These are phyloP conservation scores for Hypercompe scribonia DNA, from an alignment of 2,888 invertebrate genomes.

Conservation along the genomic window DNA sequence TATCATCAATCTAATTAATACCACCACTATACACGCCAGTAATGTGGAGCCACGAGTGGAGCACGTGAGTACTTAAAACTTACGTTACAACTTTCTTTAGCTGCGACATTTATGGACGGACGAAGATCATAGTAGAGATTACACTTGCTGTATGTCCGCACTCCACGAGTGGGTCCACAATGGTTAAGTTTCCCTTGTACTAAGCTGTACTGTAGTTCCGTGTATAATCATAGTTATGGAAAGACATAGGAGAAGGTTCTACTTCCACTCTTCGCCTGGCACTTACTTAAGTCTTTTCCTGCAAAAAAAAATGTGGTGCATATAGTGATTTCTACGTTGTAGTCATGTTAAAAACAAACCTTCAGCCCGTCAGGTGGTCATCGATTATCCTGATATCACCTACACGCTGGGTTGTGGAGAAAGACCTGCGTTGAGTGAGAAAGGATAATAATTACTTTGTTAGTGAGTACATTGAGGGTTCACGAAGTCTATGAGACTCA, in stretches of 20 bases:
- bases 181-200: conserved; percentile 10
- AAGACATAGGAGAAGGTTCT: conserved; percentile 5
- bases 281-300: not conserved
- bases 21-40: not conserved
- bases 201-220: not conserved
- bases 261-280: not conserved
- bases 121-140: not conserved
- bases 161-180: not conserved
- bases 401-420: not conserved
- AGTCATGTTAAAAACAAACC: not conserved
- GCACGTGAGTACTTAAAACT: not conserved
- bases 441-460: not conserved
- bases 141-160: not conserved
- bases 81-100: conserved; percentile 6
- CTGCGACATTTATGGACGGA: not conserved
- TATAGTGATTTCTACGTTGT: not conserved
- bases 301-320: not conserved
- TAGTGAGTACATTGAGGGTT: not conserved
- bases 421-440: not conserved
- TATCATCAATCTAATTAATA: not conserved
- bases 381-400: not conserved
- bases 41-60: not conserved
- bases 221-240: conserved; percentile 5
- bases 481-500: not conserved
- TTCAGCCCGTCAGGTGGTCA: not conserved